Conservation (phyloP, 2,113 vertebrate genomes). For the Salvelinus namaycush region DNA sequence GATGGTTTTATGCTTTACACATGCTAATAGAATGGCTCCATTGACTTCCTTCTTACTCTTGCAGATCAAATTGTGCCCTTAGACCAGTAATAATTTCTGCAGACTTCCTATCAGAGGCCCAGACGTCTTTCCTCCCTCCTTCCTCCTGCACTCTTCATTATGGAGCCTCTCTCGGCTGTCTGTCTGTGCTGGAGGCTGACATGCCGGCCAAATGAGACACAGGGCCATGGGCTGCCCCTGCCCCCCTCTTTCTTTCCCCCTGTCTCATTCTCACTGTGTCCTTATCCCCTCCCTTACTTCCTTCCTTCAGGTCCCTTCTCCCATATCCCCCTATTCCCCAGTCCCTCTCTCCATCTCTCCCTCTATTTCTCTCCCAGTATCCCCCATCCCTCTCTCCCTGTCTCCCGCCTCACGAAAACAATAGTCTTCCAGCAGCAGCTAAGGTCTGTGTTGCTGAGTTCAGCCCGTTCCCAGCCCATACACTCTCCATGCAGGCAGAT, state of each 20-base stretch:
- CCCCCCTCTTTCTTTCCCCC: neutral
- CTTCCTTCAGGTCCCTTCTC: neutral
- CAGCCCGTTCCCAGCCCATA: neutral
- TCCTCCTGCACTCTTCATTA: neutral
- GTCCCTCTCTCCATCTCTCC: neutral
- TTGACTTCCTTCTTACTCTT: no score
- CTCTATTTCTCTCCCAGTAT: neutral
- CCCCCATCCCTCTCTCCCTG: neutral
- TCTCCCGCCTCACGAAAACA: neutral
- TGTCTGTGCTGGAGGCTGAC: neutral
- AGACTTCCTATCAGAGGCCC: constrained; percentile 31
- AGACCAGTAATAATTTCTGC: constrained; percentile 57
- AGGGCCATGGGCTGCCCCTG: neutral
- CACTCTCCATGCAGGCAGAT: constrained; percentile 6
- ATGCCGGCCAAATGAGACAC: neutral
- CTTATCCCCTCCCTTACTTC: neutral
- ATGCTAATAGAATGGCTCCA: constrained; percentile 71
- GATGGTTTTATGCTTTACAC: constrained; percentile 68
- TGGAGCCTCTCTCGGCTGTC: neutral
- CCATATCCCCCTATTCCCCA: neutral
- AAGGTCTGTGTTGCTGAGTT: neutral
- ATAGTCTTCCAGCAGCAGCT: neutral
- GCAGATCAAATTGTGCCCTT: constrained; percentile 67
- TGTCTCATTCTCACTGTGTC: neutral
- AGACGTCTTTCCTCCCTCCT: neutral